Percentiles rank a stretch among this genome's conserved stretches.
phyloP scores from a whole-genome alignment of 2,888 invertebrate species.

The Strigamia crassipes region DNA sequence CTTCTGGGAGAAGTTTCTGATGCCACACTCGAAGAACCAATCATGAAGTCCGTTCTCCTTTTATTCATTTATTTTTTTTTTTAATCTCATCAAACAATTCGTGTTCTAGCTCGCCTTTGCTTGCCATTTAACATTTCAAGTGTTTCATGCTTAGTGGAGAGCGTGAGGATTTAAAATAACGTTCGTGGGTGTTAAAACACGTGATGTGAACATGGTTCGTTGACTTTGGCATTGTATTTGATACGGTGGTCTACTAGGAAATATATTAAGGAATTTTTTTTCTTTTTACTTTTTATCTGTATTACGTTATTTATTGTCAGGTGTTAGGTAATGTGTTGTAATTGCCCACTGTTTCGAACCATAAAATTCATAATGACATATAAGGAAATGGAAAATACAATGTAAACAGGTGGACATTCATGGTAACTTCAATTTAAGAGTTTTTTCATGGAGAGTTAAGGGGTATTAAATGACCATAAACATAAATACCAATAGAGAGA shows the following conservation, averaged over 20 bases:
- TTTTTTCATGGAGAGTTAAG: neutral
- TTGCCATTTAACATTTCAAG: neutral
- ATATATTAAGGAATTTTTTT: neutral
- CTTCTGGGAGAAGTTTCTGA: neutral
- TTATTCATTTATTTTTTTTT: no score
- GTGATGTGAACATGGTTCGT: neutral
- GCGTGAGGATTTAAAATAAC: neutral
- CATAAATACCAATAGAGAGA: neutral
- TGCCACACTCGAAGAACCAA: neutral
- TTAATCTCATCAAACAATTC: neutral
- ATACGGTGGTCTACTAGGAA: neutral
- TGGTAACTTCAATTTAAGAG: neutral
- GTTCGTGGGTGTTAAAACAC: conserved; percentile 2
- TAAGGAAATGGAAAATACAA: neutral
- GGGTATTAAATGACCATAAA: neutral
- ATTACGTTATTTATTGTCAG: neutral
- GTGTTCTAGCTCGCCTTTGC: neutral
- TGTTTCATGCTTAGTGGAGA: conserved; percentile 16
- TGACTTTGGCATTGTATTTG: conserved; percentile 20
- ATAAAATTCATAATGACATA: neutral
- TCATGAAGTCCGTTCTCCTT: neutral
- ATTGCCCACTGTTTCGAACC: neutral
- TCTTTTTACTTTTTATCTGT: neutral
- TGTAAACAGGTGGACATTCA: neutral
- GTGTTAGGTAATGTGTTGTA: neutral